Evolutionary conservation across 2,888 invertebrate genomes (phyloP).

Genomic region (Tetropium fuscum): DNA sequence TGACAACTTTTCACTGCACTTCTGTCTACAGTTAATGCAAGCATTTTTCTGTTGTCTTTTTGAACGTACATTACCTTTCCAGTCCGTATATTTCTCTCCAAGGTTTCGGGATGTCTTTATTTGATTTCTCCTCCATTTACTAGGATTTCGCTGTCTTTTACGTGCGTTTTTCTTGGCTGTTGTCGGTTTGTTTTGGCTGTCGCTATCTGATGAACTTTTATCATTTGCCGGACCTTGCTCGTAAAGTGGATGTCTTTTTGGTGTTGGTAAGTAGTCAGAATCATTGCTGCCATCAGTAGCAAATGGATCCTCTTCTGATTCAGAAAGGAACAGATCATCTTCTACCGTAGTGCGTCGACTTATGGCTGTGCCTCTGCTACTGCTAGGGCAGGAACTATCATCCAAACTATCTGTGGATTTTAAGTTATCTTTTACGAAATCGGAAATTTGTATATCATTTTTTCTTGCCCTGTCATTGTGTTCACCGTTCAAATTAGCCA

Average conservation of each 20-base stretch:
- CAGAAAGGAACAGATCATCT: slow-evolving; percentile 15
- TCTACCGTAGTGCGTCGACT: not conserved
- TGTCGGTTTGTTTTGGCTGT: slow-evolving; percentile 5
- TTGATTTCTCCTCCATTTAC: slow-evolving; percentile 10
- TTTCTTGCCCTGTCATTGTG: not conserved
- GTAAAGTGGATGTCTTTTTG: not conserved
- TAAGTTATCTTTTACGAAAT: not conserved
- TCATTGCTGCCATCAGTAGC: slow-evolving; percentile 6
- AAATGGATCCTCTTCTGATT: slow-evolving; percentile 5
- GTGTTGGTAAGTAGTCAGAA: slow-evolving; percentile 11
- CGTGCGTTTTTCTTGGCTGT: slow-evolving; percentile 14
- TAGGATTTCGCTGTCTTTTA: slow-evolving; percentile 8
- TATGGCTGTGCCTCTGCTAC: not conserved
- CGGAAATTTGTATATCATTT: slow-evolving; percentile 2
- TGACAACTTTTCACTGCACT: not conserved
- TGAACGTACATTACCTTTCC: not conserved
- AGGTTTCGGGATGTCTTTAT: slow-evolving; percentile 5
- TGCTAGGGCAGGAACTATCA: not conserved
- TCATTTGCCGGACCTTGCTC: slow-evolving; percentile 4
- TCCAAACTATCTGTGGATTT: not conserved
- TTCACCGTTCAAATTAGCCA: not conserved
- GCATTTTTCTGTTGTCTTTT: not conserved
- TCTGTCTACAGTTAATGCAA: not conserved
- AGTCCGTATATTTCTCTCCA: not conserved
- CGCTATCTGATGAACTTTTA: slow-evolving; percentile 11